Conservation (phyloP, 2,888 invertebrate species). For the Spilarctia lutea region DNA sequence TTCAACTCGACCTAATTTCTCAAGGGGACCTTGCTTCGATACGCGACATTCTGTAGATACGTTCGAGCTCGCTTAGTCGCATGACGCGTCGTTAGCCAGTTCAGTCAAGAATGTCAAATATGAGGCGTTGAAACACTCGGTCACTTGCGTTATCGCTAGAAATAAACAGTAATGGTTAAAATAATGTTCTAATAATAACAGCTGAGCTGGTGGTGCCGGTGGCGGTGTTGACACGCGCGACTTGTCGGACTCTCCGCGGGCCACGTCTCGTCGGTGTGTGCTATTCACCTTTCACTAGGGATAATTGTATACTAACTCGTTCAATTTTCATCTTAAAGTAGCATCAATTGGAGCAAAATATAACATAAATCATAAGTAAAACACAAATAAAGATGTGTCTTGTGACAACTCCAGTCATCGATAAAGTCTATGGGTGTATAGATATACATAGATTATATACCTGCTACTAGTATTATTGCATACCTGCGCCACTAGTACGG, state of each 20-base stretch:
- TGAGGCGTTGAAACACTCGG: constrained; percentile 19
- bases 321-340: too few relatives aligned
- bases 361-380: too few relatives aligned
- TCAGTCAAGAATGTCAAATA: constrained; percentile 33
- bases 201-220: background rate
- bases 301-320: background rate
- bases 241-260: background rate
- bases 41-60: constrained; percentile 8
- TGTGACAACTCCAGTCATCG: background rate
- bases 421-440: background rate
- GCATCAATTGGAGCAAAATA: too few relatives aligned
- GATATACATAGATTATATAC: background rate
- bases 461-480: too few relatives aligned
- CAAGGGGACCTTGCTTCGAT: background rate
- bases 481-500: too few relatives aligned
- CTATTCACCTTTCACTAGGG: background rate
- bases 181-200: constrained; percentile 13
- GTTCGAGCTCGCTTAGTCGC: background rate
- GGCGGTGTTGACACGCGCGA: background rate
- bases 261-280: background rate
- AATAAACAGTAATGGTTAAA: constrained; percentile 16
- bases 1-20: constrained; percentile 10
- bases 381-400: too few relatives aligned
- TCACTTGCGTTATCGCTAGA: constrained; percentile 14
- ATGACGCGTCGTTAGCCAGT: constrained; percentile 1